Evolutionary conservation across 2,797 vertebrate species (phyloP).

Genomic region (Cossypha heuglini): DNA sequence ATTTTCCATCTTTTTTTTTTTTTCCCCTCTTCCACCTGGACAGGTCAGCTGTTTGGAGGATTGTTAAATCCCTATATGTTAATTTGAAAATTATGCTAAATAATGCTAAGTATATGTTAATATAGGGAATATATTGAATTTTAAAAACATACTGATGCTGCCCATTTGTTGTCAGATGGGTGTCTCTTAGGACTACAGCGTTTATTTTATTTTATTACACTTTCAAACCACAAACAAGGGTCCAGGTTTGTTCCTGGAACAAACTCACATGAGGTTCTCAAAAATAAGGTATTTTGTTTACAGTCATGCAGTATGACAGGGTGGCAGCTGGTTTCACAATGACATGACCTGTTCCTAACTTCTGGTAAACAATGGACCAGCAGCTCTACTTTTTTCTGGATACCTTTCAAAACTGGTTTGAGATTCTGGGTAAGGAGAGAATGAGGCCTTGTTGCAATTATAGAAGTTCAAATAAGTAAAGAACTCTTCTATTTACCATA

Average conservation of each 20-base stretch:
- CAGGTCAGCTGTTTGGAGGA: neutral
- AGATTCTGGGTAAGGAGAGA: neutral
- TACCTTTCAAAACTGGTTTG: accelerated
- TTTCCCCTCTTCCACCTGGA: neutral
- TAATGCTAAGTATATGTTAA: neutral
- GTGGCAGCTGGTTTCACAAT: neutral
- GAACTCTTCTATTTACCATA: neutral
- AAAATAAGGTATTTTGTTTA: neutral
- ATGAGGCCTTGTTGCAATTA: neutral
- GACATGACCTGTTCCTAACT: accelerated
- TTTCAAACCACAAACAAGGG: neutral
- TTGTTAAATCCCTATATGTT: neutral
- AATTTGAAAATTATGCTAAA: neutral
- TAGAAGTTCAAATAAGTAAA: accelerated
- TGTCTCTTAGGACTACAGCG: neutral
- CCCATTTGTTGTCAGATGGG: neutral
- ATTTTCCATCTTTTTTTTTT: neutral
- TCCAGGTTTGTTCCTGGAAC: neutral
- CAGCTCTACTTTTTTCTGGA: neutral
- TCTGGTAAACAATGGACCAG: neutral
- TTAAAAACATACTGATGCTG: neutral
- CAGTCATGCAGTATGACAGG: neutral
- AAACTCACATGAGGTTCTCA: neutral
- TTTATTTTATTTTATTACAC: neutral
- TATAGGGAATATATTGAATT: neutral